phyloP scores from a whole-genome alignment of 2,888 invertebrate species.

The Drosophila tripunctata region DNA sequence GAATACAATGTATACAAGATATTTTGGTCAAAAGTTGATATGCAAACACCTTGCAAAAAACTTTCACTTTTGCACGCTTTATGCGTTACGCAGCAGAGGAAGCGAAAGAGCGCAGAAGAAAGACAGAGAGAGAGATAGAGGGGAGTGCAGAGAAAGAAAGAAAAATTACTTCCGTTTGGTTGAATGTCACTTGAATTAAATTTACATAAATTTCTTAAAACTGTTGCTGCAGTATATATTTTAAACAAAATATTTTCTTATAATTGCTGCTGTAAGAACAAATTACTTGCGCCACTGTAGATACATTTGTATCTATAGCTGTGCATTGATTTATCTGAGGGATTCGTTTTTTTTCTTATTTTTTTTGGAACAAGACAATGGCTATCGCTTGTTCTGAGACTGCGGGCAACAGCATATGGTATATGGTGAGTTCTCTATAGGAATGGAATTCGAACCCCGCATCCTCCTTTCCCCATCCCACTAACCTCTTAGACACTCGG shows the following conservation, averaged over 20 bases:
- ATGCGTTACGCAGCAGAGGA: conserved; percentile 8
- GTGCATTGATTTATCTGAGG: conserved; percentile 12
- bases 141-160: background rate
- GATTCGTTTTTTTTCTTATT: background rate
- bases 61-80: conserved; percentile 52
- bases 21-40: conserved; percentile 20
- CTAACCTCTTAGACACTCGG: conserved; percentile 6
- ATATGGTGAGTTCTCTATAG: conserved; percentile 23
- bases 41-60: conserved; percentile 42
- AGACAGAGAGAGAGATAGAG: background rate
- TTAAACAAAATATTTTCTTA: background rate
- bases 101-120: too few species aligned
- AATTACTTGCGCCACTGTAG: background rate
- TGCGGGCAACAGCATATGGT: conserved; percentile 24
- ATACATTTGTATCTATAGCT: background rate
- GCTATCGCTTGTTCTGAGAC: conserved; percentile 25
- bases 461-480: conserved; percentile 1
- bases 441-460: conserved; percentile 33
- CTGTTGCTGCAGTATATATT: too few species aligned
- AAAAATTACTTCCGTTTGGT: conserved; percentile 13
- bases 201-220: background rate
- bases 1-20: background rate
- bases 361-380: conserved; percentile 39
- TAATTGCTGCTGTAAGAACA: too few species aligned
- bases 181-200: conserved; percentile 11